These are phyloP conservation scores for Plotosus lineatus DNA, from an alignment of 2,113 vertebrate genomes.

Conservation along the genomic window DNA sequence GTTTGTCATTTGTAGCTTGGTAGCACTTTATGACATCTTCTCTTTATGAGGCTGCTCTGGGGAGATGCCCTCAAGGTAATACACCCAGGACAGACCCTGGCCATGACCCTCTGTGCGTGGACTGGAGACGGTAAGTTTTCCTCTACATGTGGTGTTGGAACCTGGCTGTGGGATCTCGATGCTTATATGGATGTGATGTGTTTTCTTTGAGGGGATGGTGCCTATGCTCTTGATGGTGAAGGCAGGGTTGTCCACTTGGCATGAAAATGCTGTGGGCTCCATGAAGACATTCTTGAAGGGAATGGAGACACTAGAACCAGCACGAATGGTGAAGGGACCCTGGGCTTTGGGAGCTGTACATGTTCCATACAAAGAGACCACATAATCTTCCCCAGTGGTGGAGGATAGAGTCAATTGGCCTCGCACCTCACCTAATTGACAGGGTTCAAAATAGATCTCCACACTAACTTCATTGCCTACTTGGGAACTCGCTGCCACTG, in stretches of 20 bases:
- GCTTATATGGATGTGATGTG: conserved; percentile 65
- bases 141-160: conserved; percentile 63
- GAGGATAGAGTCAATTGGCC: conserved; percentile 75
- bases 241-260: conserved; percentile 72
- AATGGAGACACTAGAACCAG: conserved; percentile 69
- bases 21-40: conserved; percentile 37
- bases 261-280: conserved; percentile 70
- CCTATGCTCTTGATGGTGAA: conserved; percentile 72
- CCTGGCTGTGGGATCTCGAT: conserved; percentile 66
- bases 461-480: conserved; percentile 72
- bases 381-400: conserved; percentile 68
- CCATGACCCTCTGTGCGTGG: conserved; percentile 57
- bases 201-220: conserved; percentile 73
- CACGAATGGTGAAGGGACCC: conserved; percentile 76
- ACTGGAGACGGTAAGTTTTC: conserved; percentile 74
- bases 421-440: conserved; percentile 76
- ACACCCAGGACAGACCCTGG: conserved; percentile 74
- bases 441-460: conserved; percentile 82
- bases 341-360: conserved; percentile 79
- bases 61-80: conserved; percentile 76
- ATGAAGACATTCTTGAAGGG: conserved; percentile 87
- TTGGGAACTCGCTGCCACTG: conserved; percentile 61
- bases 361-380: conserved; percentile 76
- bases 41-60: conserved; percentile 51
- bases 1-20: neutral